phyloP scores from a whole-genome alignment of 23 tunicate species.

The Aplidium turbinatum region DNA sequence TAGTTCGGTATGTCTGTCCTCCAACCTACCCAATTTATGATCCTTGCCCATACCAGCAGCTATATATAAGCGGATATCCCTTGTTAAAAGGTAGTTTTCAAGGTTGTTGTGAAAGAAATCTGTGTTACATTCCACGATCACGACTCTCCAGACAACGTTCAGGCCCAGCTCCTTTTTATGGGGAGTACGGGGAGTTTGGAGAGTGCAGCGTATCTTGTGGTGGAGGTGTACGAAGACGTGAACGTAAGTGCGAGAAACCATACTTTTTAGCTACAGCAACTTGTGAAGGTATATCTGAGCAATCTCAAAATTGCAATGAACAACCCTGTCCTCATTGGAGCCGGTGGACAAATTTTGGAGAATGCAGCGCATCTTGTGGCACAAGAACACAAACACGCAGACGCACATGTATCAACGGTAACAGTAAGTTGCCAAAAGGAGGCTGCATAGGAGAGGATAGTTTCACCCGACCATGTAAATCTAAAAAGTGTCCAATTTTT shows the following conservation, averaged over 20 bases:
- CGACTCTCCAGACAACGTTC: conserved; percentile 11
- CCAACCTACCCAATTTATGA: background rate
- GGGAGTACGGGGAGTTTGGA: conserved; percentile 43
- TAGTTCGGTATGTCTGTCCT: background rate
- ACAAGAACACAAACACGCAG: background rate
- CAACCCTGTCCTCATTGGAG: conserved; percentile 36
- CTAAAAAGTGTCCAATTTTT: background rate
- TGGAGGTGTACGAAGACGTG: conserved; percentile 28
- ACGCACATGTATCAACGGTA: conserved; percentile 28
- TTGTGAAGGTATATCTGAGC: conserved; percentile 17
- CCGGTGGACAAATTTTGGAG: conserved; percentile 24
- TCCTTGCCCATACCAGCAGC: conserved; percentile 41
- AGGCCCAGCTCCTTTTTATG: conserved; percentile 55
- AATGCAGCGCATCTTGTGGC: conserved; percentile 35
- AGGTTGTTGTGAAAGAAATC: conserved; percentile 57
- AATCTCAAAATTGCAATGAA: conserved; percentile 13
- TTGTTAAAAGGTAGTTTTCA: conserved; percentile 45
- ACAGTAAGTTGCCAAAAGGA: background rate
- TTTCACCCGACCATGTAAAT: background rate
- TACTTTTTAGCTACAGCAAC: background rate
- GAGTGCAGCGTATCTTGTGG: conserved; percentile 60
- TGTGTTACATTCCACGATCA: conserved; percentile 50
- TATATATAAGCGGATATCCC: conserved; percentile 26
- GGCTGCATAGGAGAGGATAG: background rate
- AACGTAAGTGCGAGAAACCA: conserved; percentile 24